phyloP scores from a whole-genome alignment of 2,888 invertebrate species.

The Neelides folsomi region DNA sequence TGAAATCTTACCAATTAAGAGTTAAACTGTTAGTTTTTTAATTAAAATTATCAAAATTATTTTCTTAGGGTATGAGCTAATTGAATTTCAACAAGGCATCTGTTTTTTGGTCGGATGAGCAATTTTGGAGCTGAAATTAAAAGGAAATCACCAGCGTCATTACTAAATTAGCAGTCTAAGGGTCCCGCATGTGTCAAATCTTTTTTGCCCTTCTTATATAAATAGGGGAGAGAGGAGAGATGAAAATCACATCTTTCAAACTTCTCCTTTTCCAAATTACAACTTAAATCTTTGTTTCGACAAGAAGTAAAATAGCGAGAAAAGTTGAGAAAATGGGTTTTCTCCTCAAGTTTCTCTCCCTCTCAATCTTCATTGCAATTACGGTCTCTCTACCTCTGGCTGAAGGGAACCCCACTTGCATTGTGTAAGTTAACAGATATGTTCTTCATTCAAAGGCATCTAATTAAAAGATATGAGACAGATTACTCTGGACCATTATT shows the following conservation, averaged over 20 bases:
- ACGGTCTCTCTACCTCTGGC: neutral
- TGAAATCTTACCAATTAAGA: too few species aligned
- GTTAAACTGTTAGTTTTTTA: too few species aligned
- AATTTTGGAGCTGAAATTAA: too few species aligned
- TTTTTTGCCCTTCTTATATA: too few species aligned
- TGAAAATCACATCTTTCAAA: too few species aligned
- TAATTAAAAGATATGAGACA: neutral
- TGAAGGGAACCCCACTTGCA: slow-evolving; percentile 22
- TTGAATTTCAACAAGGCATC: too few species aligned
- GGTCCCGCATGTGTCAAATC: neutral
- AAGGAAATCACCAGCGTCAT: neutral
- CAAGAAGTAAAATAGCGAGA: neutral
- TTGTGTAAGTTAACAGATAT: slow-evolving; percentile 21
- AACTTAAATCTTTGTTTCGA: neutral
- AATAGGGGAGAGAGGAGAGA: too few species aligned
- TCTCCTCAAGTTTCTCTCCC: slow-evolving; percentile 3
- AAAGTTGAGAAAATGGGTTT: slow-evolving; percentile 4
- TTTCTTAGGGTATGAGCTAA: too few species aligned
- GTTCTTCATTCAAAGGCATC: neutral
- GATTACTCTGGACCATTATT: neutral
- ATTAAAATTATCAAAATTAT: too few species aligned
- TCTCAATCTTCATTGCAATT: slow-evolving; percentile 9
- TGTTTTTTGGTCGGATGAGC: too few species aligned
- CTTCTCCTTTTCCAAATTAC: too few species aligned
- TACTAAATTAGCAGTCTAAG: neutral